Base-by-base conservation (phyloP, 2,888 invertebrate species). In the Scaptomyza flava region DNA sequence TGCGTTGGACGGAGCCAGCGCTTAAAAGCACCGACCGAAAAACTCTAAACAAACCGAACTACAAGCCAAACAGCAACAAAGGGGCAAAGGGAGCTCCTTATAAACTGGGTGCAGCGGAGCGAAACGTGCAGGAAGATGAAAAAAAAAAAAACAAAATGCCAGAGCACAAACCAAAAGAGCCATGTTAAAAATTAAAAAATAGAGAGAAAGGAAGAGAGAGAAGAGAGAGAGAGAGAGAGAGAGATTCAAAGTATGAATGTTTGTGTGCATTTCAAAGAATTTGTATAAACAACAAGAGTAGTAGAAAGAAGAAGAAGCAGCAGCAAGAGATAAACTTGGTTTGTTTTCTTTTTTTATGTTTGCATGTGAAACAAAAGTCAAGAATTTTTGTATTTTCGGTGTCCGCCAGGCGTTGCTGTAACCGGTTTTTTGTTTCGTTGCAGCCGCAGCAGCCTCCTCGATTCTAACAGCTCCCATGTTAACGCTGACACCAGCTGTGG, bases 261-360 rank as follows among this genome's bases (percentile, higher is more conserved):
- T 63, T 78, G 85, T 87, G 71, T 81, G 82, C 77, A 85, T 87
- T 82, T 82, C 87, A 82, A 87, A 82, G 87, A 87, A 87, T 85
- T 87, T 77, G 77, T 85, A 85, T 82, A 87, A 82, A 85, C 82
- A 82, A 82, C 66, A 68, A 62, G 45, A 58, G 54, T 45, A 50
- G 57, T 60, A 51, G 20, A 6, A n/a, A 50, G 34, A n/a, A 48
- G 33, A 48, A 48, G 48, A 12, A 50, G 50, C 6, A 51, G 31
- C 62, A 58, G 60, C 68, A 47, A 67, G 76, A 82, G 82, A 83
- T 82, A 77, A 87, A 87, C 88, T 85, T 77, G 68, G 74, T 80
- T 59, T 72, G 54, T 45, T 42, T 61, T 27, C 45, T 34, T 50
- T 47, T 47, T 34, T 56, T 52, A 31, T 64, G 34, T 43, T 6